Evolutionary conservation across 1,140 invertebrate species (phyloP), one percentile per base, ranked within the genome.

Genomic region (Cyclina sinensis): DNA sequence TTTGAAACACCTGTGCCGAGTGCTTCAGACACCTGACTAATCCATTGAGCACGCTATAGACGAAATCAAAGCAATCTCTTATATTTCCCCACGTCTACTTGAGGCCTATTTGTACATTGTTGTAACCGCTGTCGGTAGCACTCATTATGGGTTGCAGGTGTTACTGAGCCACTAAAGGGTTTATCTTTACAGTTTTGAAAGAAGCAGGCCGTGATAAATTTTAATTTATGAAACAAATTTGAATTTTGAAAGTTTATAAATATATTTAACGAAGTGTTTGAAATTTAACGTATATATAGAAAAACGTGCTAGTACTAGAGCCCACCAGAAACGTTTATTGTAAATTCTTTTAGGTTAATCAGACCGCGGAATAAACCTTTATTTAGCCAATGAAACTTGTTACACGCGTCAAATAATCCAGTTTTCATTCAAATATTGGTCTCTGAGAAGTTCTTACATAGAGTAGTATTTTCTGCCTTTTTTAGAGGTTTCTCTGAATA

Each of bases 1-100:
- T 37, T 73, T 73, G 68, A 73, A 79, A 79, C 76, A 79, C 76
- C 76, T 79, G 76, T 54, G 24, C 27, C 54, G 35, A 16, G 9
- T 54, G 35, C n/a, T 27, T 62, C 39, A 79, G n/a, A 57, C 76
- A 79, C 76, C 76, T 79, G 76, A 79, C 48, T 46, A 79, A 54
- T 79, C 48, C 32, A 79, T 48, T 79, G 48, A 79, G 27, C 30
- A 32, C 46, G 21, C 76, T 57, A 24, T n/a, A 79, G 14, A 39
- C 16, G 27, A 35, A 48, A 54, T 79, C 46, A 79, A 35, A 54
- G 76, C 57, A 79, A 79, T 54, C 48, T 57, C 39, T 79, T 48
- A 32, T 57, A 21, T 54, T 54, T n/a, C 76, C 43, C 18, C 21
- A 57, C 54, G 27, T 4, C 9, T 39, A 79, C 76, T 79, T 59